These are phyloP conservation scores for Acrocyrtus sp. DNA, from an alignment of 2,888 invertebrate species.

Conservation along the genomic window DNA sequence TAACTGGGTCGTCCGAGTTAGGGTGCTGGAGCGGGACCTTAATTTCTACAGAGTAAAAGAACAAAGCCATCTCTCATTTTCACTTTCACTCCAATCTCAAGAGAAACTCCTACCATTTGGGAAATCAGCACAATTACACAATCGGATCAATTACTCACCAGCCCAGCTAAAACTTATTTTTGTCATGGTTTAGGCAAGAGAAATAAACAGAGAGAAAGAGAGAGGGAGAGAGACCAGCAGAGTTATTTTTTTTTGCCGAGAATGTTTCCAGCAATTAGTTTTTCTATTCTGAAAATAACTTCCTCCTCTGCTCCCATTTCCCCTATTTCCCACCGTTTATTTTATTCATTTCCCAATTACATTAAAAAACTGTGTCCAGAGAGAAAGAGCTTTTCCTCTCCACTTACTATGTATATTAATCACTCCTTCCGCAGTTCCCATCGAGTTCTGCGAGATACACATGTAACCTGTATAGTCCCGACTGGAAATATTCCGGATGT, in stretches of 20 bases:
- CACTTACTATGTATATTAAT: constrained; percentile 87
- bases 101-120: not conserved
- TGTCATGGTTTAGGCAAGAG: too few species aligned
- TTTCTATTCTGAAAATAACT: too few species aligned
- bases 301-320: not conserved
- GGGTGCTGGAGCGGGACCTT: too few species aligned
- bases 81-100: not conserved
- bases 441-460: constrained; percentile 92
- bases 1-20: constrained; percentile 3
- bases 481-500: constrained; percentile 54
- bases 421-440: constrained; percentile 90
- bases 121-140: not conserved
- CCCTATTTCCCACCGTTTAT: not conserved
- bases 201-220: not conserved
- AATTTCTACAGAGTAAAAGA: not conserved
- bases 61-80: too few species aligned
- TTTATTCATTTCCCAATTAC: not conserved
- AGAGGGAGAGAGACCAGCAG: too few species aligned
- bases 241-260: too few species aligned
- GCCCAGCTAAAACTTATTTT: too few species aligned
- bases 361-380: not conserved
- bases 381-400: too few species aligned
- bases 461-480: constrained; percentile 68
- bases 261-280: not conserved
- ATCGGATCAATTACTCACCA: constrained; percentile 1